These are phyloP conservation scores for Dallia pectoralis DNA, from an alignment of 2,797 vertebrate species.

Conservation along the genomic window DNA sequence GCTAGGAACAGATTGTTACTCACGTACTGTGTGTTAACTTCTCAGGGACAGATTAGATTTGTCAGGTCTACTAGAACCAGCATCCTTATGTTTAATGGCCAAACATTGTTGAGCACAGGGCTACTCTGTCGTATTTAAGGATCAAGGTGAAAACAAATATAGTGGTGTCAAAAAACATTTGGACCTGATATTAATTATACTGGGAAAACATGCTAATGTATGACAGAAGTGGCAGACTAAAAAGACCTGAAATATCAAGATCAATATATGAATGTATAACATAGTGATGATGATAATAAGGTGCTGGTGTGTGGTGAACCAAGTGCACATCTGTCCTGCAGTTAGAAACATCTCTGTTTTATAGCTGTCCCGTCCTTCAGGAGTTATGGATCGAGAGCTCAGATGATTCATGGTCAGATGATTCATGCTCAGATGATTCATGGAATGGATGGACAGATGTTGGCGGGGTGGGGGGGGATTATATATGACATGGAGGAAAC, in stretches of 20 bases:
- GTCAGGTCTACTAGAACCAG: too few species aligned
- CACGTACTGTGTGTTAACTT: too few species aligned
- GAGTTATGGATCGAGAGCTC: not conserved
- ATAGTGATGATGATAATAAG: not conserved
- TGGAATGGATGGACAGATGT: conserved; percentile 8
- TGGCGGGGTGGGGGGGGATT: conserved; percentile 21
- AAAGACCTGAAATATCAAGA: not conserved
- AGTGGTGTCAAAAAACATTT: not conserved
- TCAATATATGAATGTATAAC: not conserved
- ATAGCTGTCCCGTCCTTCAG: not conserved
- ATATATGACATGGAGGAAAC: conserved; percentile 26
- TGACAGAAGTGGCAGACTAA: not conserved
- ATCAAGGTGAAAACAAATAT: not conserved
- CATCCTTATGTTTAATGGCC: too few species aligned
- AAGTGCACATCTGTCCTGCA: not conserved
- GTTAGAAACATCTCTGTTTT: conserved; percentile 3
- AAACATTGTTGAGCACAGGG: too few species aligned
- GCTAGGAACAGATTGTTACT: too few species aligned
- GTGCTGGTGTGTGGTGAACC: not conserved
- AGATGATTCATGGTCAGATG: not conserved
- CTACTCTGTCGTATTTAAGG: not conserved
- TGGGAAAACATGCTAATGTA: not conserved
- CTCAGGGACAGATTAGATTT: too few species aligned
- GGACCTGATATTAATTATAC: not conserved
- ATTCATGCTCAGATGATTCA: not conserved